Percentiles rank a stretch among this genome's conserved stretches.
Conservation (phyloP, 2,888 invertebrate species). For the Gryllus longicercus region DNA sequence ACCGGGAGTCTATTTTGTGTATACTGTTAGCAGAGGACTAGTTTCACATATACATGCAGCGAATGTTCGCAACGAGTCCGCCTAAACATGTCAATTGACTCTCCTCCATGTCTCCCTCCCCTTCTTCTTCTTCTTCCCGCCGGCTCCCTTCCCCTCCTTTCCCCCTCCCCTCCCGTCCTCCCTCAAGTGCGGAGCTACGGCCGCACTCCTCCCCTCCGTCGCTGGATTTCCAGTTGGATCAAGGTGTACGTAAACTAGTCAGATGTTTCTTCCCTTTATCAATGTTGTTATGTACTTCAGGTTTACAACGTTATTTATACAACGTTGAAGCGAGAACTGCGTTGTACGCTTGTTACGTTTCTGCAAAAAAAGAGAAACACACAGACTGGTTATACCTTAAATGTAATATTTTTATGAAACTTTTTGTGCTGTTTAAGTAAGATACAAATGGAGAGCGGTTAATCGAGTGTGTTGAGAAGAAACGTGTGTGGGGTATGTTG, state of each 20-base stretch:
- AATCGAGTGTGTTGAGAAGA: neutral
- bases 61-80: slow-evolving; percentile 10
- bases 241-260: slow-evolving; percentile 3
- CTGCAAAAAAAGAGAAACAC: neutral
- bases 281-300: neutral
- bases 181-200: neutral
- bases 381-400: neutral
- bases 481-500: neutral
- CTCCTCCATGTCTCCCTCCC: neutral
- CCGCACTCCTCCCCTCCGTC: too few relatives aligned
- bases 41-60: neutral
- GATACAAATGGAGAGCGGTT: neutral
- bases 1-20: neutral
- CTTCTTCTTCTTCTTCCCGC: neutral
- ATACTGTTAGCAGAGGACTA: neutral
- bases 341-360: neutral
- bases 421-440: neutral
- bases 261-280: neutral
- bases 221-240: neutral
- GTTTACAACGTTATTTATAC: neutral
- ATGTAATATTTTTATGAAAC: slow-evolving; percentile 10
- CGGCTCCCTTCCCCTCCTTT: neutral
- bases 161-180: neutral
- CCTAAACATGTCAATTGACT: neutral
- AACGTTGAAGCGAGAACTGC: neutral